Percentiles rank a stretch among this genome's conserved stretches.
phyloP scores from a whole-genome alignment of 2,888 invertebrate species.

The Dasysyrphus albostriatus region DNA sequence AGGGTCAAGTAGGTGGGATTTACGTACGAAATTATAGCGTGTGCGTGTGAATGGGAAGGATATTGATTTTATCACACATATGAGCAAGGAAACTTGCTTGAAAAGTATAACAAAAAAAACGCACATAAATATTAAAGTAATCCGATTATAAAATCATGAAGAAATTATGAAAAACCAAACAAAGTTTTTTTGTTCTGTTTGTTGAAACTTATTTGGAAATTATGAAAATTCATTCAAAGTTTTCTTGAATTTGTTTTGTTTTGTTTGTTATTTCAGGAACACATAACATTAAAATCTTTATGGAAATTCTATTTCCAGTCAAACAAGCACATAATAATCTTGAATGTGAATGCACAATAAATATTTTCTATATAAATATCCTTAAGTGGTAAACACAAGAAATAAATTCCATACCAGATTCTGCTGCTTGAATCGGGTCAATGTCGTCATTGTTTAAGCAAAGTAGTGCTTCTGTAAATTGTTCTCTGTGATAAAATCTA shows the following conservation, averaged over 20 bases:
- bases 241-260: not conserved
- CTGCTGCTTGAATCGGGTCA: slow-evolving; percentile 17
- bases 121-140: not conserved
- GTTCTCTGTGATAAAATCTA: slow-evolving; percentile 44
- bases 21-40: not conserved
- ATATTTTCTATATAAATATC: slow-evolving; percentile 26
- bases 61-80: too few relatives aligned
- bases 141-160: not conserved
- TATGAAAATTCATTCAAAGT: slow-evolving; percentile 23
- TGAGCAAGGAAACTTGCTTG: too few relatives aligned
- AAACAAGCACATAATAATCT: slow-evolving; percentile 22
- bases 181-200: not conserved
- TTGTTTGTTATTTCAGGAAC: not conserved
- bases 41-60: not conserved
- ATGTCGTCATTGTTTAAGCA: slow-evolving; percentile 19
- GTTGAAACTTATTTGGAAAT: not conserved
- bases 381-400: slow-evolving; percentile 26
- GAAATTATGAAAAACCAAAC: not conserved
- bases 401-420: slow-evolving; percentile 22
- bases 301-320: slow-evolving; percentile 2
- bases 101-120: not conserved
- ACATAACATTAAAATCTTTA: not conserved
- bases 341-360: slow-evolving; percentile 5
- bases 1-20: not conserved
- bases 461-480: slow-evolving; percentile 5